Evolutionary conservation across 2,113 vertebrate species (phyloP), one percentile per base, ranked within the genome.

Genomic region (Thryonomys swinderianus): DNA sequence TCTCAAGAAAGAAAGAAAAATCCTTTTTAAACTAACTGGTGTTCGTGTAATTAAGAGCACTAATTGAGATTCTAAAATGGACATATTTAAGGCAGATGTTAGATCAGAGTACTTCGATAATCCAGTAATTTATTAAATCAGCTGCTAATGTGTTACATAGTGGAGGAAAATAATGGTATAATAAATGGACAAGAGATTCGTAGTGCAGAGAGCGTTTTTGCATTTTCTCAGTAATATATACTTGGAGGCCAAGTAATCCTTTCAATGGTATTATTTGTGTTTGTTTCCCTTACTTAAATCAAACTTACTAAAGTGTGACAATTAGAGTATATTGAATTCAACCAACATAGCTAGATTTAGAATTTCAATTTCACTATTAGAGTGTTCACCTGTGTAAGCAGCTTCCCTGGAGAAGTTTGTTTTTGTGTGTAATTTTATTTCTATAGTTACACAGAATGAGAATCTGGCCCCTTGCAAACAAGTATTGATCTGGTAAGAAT

Each of bases 401-500:
- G 71, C 55, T 94, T 53, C 66, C 88, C 78, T 81, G 59, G 94
- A 64, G 71, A 94, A 95, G 59, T 90, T 57, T 83, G 93, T 62
- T 17, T 94, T 88, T 17, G 40, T 69, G 25, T 85, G 48, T 96
- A 96, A 95, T 96, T 93, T 96, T 85, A 96, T 97, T 96, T 96
- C 88, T 71, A 88, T 87, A 97, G 96, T 88, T 96, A 96, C 88
- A 85, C 6, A 95, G 85, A 95, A 97, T 90, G 88, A 96, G 85
- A 97, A 84, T 42, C 78, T 51, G 81, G 53, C 45, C 71, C 67
- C 94, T 95, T 78, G 81, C 81, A 97, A 97, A 94, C 91, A 95
- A 96, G 78, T 97, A 97, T 96, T 95, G 94, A 97, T 97, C 96
- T 93, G 48, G 55, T 95, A 66, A 96, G 85, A 93, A 51, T 94